A percentile compares a stretch with the other conserved stretches of the same genome.
Conservation (phyloP, 2,888 invertebrate genomes). For the Salticus scenicus region DNA sequence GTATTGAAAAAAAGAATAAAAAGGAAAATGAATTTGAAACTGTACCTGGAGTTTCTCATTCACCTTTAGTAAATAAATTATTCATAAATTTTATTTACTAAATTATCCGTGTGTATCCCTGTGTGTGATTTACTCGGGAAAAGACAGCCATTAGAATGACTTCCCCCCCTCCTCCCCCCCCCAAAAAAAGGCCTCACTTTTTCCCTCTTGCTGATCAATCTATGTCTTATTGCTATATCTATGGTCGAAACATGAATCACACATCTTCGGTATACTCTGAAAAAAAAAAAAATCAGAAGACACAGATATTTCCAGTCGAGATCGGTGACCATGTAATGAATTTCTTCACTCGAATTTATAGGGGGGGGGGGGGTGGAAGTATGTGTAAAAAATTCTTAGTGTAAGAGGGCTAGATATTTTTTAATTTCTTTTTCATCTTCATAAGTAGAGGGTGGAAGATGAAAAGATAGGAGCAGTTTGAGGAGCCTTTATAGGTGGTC, state of each 20-base stretch:
- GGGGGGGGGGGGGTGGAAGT: neutral
- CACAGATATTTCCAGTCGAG: neutral
- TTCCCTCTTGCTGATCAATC: no score
- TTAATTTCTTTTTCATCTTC: neutral
- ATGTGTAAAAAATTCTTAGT: neutral
- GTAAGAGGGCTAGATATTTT: neutral
- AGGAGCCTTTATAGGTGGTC: neutral
- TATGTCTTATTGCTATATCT: no score
- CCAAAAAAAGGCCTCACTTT: no score
- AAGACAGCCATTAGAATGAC: no score
- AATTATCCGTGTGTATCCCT: no score
- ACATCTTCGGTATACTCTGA: slow-evolving; percentile 50
- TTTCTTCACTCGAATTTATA: neutral
- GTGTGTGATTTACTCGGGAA: no score
- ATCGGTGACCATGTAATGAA: neutral
- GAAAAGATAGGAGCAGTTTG: neutral
- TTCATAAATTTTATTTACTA: no score
- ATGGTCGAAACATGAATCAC: slow-evolving; percentile 63
- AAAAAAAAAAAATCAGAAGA: neutral
- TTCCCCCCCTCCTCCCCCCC: no score
- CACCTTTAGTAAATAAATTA: no score
- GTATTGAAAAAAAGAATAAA: no score
- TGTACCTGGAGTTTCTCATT: no score
- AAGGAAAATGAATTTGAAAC: no score
- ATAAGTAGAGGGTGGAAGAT: neutral